These are phyloP conservation scores for Eubasilissa splendida DNA, from an alignment of 2,888 invertebrate genomes.

Conservation along the genomic window DNA sequence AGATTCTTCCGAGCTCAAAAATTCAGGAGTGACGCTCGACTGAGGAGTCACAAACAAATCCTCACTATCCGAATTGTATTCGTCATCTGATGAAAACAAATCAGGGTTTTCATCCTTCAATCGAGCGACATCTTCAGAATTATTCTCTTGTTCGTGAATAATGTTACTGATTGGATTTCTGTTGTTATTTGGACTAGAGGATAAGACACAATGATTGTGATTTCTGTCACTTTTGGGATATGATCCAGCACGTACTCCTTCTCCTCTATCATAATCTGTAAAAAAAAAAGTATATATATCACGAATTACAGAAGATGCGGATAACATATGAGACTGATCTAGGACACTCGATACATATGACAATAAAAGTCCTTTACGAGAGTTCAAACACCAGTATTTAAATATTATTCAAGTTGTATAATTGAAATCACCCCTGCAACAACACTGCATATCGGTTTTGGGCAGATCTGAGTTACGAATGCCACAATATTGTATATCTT, in stretches of 20 bases:
- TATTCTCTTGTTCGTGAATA: not conserved
- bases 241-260: slow-evolving; percentile 10
- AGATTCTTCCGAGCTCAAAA: slow-evolving; percentile 60
- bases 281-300: not conserved
- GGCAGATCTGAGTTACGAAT: too few relatives aligned
- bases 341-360: too few relatives aligned
- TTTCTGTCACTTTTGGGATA: slow-evolving; percentile 48
- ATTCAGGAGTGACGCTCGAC: slow-evolving; percentile 64
- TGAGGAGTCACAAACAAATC: slow-evolving; percentile 78
- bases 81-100: slow-evolving; percentile 69
- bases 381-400: too few relatives aligned
- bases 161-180: not conserved
- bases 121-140: not conserved
- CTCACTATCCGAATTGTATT: slow-evolving; percentile 64
- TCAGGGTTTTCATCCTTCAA: slow-evolving; percentile 12
- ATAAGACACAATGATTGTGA: slow-evolving; percentile 28
- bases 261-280: slow-evolving; percentile 26
- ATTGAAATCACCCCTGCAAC: too few relatives aligned
- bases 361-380: too few relatives aligned
- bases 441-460: too few relatives aligned
- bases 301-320: too few relatives aligned
- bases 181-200: slow-evolving; percentile 27
- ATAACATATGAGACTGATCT: too few relatives aligned
- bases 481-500: too few relatives aligned
- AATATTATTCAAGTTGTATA: too few relatives aligned